Percentiles rank a stretch among this genome's conserved stretches.
These are phyloP conservation scores for Poeciliopsis turrubarensis DNA, from an alignment of 2,113 vertebrate genomes.

Conservation along the genomic window DNA sequence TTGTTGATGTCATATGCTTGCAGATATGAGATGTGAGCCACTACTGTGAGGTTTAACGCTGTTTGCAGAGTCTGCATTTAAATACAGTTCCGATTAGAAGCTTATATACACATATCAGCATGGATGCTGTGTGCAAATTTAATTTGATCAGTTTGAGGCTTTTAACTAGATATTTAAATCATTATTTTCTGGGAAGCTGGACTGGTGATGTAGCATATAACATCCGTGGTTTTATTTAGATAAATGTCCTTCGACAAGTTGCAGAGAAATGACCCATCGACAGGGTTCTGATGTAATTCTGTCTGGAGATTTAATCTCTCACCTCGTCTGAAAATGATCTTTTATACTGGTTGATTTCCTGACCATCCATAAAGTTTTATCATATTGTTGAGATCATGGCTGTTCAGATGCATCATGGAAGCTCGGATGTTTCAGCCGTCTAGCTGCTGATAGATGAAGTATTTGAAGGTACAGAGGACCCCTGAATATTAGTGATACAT, in stretches of 20 bases:
- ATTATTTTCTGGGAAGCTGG: neutral
- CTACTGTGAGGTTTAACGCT: constrained; percentile 15
- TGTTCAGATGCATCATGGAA: no score
- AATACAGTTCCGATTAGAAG: neutral
- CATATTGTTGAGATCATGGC: no score
- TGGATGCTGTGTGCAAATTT: neutral
- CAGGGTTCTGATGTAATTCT: no score
- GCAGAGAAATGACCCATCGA: no score
- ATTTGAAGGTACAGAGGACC: neutral
- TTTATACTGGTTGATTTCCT: neutral
- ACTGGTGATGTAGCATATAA: neutral
- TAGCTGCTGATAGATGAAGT: neutral
- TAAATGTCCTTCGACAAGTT: neutral
- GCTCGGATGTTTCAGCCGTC: no score
- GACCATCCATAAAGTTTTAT: neutral
- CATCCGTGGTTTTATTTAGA: neutral
- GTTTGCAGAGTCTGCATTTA: constrained; percentile 8
- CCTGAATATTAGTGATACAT: no score
- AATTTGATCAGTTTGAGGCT: neutral
- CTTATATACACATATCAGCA: neutral
- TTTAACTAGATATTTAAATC: neutral
- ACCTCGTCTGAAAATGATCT: neutral
- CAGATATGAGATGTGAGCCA: neutral
- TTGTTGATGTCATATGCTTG: constrained; percentile 11
- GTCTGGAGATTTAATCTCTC: no score